Evolutionary conservation across 2,113 vertebrate genomes (phyloP), one percentile per base, ranked within the genome.

Genomic region (Cercopithecus mona): DNA sequence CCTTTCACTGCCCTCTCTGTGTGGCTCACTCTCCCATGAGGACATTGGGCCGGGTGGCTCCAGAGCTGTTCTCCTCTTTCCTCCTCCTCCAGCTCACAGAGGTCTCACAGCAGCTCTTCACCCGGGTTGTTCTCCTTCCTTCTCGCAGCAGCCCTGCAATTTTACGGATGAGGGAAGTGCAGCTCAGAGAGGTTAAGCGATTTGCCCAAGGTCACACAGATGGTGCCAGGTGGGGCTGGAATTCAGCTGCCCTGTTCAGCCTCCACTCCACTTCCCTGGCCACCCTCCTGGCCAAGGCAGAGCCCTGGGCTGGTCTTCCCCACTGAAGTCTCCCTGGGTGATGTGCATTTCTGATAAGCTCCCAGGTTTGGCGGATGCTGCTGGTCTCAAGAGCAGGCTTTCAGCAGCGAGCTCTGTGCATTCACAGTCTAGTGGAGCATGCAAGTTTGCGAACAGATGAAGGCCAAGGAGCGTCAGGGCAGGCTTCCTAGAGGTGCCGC

Each of bases 361-460:
- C 20, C 59, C 40, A 2, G 81, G n/a, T 14, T 66, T 6, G 3
- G 48, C 61, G 10, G 32, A 3, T 57, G n/a, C 66, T 35, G 73
- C 22, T 11, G 43, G 35, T 73, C 13, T 5, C 7, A 52, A 64
- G 27, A 7, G 6, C 32, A 0, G 12, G 14, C 80, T 48, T 25
- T 40, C 52, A 61, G 38, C 7, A 23, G 17, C 14, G 8, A 23
- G n/a, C 23, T 11, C 10, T 9, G 17, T 18, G 43, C 30, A 40
- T 17, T 78, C n/a, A 18, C 40, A 30, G 43, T 7, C 32, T 2
- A 23, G 55, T 2, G 70, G 55, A 8, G 30, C 5, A 1, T 25
- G 11, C 0, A 3, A 52, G 10, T 25, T 68, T 35, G 50, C 7
- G 25, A 27, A n/a, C 13, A 35, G 43, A 8, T 14, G 32, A n/a